A percentile compares a stretch with the other conserved stretches of the same genome.
These are phyloP conservation scores for Oryzias dopingdopingensis DNA, from an alignment of 2,797 vertebrate species.

Conservation along the genomic window DNA sequence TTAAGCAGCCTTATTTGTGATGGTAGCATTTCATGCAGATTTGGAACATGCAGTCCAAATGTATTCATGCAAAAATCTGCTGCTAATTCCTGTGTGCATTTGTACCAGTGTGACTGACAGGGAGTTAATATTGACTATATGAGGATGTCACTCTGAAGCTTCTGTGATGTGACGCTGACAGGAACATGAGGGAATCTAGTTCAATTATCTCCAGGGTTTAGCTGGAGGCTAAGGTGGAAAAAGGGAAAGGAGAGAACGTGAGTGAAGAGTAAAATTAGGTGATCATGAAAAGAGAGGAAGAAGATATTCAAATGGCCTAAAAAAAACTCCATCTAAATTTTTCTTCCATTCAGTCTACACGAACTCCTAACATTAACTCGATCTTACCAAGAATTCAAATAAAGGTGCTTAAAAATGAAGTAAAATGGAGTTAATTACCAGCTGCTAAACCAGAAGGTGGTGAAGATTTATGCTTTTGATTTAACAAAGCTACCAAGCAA, in stretches of 20 bases:
- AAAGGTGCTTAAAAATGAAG: constrained; percentile 24
- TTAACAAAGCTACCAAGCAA: constrained; percentile 17
- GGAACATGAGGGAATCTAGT: constrained; percentile 25
- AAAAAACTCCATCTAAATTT: constrained; percentile 18
- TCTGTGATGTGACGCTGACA: constrained; percentile 40
- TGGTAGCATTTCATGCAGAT: not conserved
- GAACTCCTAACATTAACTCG: constrained; percentile 36
- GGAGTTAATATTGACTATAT: constrained; percentile 16
- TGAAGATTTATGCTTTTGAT: constrained; percentile 40
- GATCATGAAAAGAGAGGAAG: constrained; percentile 13
- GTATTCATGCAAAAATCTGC: constrained; percentile 1
- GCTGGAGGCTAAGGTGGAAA: constrained; percentile 27
- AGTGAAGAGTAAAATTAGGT: constrained; percentile 18
- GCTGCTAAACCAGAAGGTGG: constrained; percentile 29
- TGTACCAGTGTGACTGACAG: constrained; percentile 29
- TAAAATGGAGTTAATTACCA: constrained; percentile 46
- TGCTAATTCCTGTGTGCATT: constrained; percentile 1
- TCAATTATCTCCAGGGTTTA: constrained; percentile 36
- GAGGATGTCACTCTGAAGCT: constrained; percentile 31
- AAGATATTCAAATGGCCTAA: constrained; percentile 7
- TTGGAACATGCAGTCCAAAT: not conserved
- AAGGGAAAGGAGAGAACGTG: not conserved
- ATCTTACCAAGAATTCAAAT: constrained; percentile 31
- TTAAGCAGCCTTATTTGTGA: not conserved
- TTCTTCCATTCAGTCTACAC: constrained; percentile 27